Evolutionary conservation across 1,140 invertebrate species (phyloP), one percentile per base, ranked within the genome.

Genomic region (Drosophila lacertosa): DNA sequence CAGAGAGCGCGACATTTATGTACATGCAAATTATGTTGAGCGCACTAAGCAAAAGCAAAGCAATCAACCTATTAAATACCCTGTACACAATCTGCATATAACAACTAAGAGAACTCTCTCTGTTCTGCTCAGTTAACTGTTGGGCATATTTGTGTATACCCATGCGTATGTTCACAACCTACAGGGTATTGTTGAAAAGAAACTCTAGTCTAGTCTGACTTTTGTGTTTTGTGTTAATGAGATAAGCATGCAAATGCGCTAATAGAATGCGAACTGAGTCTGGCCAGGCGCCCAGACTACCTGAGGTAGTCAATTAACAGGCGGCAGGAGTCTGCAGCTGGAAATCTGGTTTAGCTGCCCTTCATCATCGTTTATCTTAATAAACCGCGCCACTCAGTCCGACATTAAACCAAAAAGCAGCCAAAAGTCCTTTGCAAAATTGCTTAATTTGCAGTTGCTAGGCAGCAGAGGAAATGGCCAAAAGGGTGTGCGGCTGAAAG

Each of bases 361-460:
- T 86, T 86, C 81, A 84, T 84, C 81, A 84, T 84, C 81, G 81
- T 84, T 84, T 84, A 84, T 84, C 81, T 84, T 84, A 86, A 84
- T 84, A 84, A 84, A 84, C 82, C 82, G 82, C 63, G 35, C 65
- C 77, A 86, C 81, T 84, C 80, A 81, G 77, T 84, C 80, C 86
- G 69, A 88, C 77, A 84, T 86, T 86, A 84, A 86, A 80, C 80
- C 76, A 53, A 66, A 84, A 86, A 76, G 72, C 79, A 86, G 73
- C 81, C 81, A 77, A 84, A 84, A 86, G 74, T 81, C 82, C 72
- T 77, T 72, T 81, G 73, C 60, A 77, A 84, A 86, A 84, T 84
- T 84, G 82, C 81, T 84, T 84, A 84, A 84, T 84, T 84, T 86
- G 81, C 81, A 80, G 73, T 84, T 84, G 80, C 70, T 74, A 58